Percentiles rank a stretch among this genome's conserved stretches.
phyloP scores from a whole-genome alignment of 1,140 invertebrate species.

The Brachionus paranguensis region DNA sequence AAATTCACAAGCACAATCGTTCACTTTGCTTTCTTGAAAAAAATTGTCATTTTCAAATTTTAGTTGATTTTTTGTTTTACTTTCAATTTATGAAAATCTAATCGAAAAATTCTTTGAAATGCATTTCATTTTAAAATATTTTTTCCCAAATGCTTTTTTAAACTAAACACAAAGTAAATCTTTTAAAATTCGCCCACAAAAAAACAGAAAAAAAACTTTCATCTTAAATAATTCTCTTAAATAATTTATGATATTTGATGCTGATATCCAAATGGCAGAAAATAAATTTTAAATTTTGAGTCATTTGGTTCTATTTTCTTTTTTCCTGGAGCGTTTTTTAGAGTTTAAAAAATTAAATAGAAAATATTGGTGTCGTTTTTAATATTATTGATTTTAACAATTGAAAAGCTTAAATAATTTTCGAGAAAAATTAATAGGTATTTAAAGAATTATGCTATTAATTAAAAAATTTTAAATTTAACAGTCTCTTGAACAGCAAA shows the following conservation, averaged over 20 bases:
- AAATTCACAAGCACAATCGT: neutral
- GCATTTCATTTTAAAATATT: neutral
- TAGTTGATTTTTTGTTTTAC: neutral
- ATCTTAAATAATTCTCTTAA: neutral
- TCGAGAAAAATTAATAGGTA: too few species aligned
- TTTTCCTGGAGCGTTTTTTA: neutral
- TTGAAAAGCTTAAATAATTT: too few species aligned
- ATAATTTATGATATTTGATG: neutral
- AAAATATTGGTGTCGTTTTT: neutral
- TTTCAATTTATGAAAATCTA: neutral
- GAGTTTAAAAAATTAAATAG: neutral
- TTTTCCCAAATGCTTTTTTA: neutral
- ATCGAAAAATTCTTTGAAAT: neutral
- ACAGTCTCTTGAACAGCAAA: too few species aligned
- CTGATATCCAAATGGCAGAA: neutral
- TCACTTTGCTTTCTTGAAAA: neutral
- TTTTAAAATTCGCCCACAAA: neutral
- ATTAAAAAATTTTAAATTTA: too few species aligned
- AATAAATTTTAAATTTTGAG: neutral
- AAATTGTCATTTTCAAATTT: neutral
- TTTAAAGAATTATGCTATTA: too few species aligned
- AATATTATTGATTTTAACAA: neutral
- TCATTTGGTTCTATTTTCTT: neutral
- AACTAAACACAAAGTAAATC: neutral
- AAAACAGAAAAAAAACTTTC: neutral